Evolutionary conservation across 1,140 invertebrate species (phyloP), one percentile per base, ranked within the genome.

Genomic region (Phymastichus coffea): DNA sequence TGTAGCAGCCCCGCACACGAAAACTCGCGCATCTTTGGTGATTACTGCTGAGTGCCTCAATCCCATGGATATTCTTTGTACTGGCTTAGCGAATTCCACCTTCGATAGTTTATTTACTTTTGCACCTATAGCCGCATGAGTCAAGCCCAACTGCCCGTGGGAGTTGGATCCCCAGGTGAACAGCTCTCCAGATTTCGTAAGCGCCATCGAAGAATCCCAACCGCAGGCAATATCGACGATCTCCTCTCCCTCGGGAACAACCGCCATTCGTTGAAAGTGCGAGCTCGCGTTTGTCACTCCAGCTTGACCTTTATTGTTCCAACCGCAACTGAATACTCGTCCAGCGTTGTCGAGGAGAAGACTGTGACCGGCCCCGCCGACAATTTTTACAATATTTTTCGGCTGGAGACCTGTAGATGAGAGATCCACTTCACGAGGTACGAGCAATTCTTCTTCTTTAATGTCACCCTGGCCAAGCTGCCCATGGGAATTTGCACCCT

Each of bases 401-500:
- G 80, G 66, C 41, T 71, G 65, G 30, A 85, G 70, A 10, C 77
- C 71, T 17, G 64, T 70, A 17, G 78, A 63, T 0, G 4, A 17
- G 48, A 81, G 51, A 71, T 79, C 59, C 9, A 84, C 73, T 70
- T 83, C 75, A 61, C 79, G 78, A 12, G 88, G 87, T 61, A 79
- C 78, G 44, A 84, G 70, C 54, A 86, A 81, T 78, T 88, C 83
- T 72, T 93, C 91, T 58, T 83, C 86, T 64, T 81, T 77, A 57
- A 79, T 75, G 1, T 40, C 10, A 57, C 86, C 88, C 69, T 87
- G 80, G 54, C 88, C 87, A 26, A 93, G 79, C 76, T 93, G 91
- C 40, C 91, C 90, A 75, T 92, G 88, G 64, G 89, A 91, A 77
- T 94, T 94, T 54, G 91, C 89, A 69, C 91, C 91, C 91, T 91